Evolutionary conservation across 2,113 vertebrate genomes (phyloP).

Genomic region (Callospermophilus lateralis): DNA sequence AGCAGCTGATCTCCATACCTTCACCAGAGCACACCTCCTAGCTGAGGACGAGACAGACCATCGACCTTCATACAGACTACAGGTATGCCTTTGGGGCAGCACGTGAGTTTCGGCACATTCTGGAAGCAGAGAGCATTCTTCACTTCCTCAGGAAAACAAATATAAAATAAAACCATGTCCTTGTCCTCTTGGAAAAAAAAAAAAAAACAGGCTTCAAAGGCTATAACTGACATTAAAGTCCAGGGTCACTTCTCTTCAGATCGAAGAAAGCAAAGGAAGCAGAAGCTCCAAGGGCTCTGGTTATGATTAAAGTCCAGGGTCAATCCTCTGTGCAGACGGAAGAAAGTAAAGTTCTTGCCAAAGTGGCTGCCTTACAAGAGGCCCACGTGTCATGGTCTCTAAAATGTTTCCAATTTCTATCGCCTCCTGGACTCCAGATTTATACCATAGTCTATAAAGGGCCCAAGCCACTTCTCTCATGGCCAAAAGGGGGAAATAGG

Average conservation of each 20-base stretch:
- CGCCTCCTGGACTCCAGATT: background rate
- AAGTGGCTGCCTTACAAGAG: background rate
- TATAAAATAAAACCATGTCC: background rate
- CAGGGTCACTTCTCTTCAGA: background rate
- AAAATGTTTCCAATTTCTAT: background rate
- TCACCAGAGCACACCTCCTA: background rate
- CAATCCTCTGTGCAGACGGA: background rate
- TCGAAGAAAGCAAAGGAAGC: background rate
- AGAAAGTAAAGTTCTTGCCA: background rate
- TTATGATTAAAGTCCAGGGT: background rate
- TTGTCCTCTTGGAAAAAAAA: background rate
- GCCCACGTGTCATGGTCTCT: background rate
- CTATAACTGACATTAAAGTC: background rate
- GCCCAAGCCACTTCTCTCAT: background rate
- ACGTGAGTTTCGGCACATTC: background rate
- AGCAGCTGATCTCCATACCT: background rate
- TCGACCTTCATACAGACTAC: constrained; percentile 5
- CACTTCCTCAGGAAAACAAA: background rate
- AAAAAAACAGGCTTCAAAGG: background rate
- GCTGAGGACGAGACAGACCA: background rate
- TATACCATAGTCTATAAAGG: background rate
- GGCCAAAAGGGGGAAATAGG: background rate
- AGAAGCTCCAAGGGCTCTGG: background rate
- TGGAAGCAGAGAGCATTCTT: constrained; percentile 17
- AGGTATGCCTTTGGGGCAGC: background rate